Evolutionary conservation across 1,140 invertebrate genomes (phyloP).

Genomic region (Ceratina japonica): DNA sequence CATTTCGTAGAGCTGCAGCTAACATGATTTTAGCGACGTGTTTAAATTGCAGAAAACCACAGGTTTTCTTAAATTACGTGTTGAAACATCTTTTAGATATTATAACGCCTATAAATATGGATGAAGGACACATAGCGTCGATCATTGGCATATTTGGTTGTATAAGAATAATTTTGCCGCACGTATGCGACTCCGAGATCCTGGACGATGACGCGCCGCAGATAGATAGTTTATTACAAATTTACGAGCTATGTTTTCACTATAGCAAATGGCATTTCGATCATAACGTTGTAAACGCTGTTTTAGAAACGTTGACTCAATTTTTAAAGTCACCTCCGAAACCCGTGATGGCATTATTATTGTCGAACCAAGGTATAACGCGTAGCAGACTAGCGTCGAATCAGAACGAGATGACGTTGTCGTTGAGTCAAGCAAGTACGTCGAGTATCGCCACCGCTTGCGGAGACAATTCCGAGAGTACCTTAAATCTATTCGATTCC

Average conservation of each 20-base stretch:
- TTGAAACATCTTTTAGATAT: slow-evolving; percentile 80
- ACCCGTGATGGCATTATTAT: slow-evolving; percentile 82
- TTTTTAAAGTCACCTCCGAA: slow-evolving; percentile 84
- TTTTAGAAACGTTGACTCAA: slow-evolving; percentile 89
- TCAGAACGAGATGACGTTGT: slow-evolving; percentile 62
- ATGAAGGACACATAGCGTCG: slow-evolving; percentile 74
- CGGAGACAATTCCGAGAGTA: slow-evolving; percentile 74
- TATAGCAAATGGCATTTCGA: slow-evolving; percentile 85
- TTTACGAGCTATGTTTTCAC: slow-evolving; percentile 90
- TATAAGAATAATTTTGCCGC: slow-evolving; percentile 82
- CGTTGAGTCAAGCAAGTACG: slow-evolving; percentile 72
- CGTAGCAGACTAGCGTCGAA: slow-evolving; percentile 74
- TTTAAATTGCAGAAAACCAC: slow-evolving; percentile 82
- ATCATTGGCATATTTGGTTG: slow-evolving; percentile 85
- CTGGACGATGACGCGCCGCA: slow-evolving; percentile 59
- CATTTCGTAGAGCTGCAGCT: slow-evolving; percentile 83
- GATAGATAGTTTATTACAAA: slow-evolving; percentile 80
- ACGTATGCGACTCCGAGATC: slow-evolving; percentile 70
- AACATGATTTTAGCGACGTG: slow-evolving; percentile 84
- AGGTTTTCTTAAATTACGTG: slow-evolving; percentile 82
- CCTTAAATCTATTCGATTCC: slow-evolving; percentile 70
- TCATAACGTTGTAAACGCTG: slow-evolving; percentile 91
- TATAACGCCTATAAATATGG: slow-evolving; percentile 80
- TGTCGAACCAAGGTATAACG: slow-evolving; percentile 81
- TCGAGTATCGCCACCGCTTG: slow-evolving; percentile 73